These are phyloP conservation scores for Heterodera schachtii DNA, from an alignment of 1,140 invertebrate genomes.

Conservation along the genomic window DNA sequence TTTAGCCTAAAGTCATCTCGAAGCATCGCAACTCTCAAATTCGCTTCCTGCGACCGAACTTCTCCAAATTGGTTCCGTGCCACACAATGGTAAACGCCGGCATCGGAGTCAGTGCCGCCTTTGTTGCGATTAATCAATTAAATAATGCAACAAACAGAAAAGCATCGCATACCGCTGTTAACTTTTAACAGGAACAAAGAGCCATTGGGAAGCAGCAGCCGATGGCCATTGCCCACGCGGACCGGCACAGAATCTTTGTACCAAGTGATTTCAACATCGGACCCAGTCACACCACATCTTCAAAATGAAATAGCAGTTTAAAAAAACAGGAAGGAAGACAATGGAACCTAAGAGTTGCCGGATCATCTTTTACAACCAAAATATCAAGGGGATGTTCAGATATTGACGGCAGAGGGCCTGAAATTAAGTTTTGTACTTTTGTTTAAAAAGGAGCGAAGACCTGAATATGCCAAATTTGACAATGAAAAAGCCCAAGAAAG, in stretches of 20 bases:
- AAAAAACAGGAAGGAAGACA: background rate
- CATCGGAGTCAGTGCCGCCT: constrained; percentile 46
- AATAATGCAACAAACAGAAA: constrained; percentile 15
- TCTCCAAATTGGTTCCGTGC: constrained; percentile 45
- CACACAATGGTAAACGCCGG: constrained; percentile 50
- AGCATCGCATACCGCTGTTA: constrained; percentile 38
- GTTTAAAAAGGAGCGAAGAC: background rate
- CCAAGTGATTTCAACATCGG: constrained; percentile 51
- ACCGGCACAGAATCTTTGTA: constrained; percentile 48
- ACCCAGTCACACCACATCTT: constrained; percentile 37
- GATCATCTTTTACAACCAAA: constrained; percentile 48
- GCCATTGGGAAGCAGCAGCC: constrained; percentile 51
- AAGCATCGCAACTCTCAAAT: constrained; percentile 46
- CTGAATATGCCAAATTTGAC: background rate
- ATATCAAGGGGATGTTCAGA: constrained; percentile 53
- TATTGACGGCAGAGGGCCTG: constrained; percentile 37
- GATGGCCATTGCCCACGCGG: constrained; percentile 51
- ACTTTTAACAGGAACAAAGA: constrained; percentile 50
- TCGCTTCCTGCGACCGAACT: constrained; percentile 45
- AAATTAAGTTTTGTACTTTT: background rate
- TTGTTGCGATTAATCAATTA: constrained; percentile 12
- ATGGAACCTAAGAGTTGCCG: constrained; percentile 39
- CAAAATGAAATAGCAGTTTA: background rate
- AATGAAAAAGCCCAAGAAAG: background rate
- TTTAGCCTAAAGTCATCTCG: constrained; percentile 51